Percentiles rank a stretch among this genome's conserved stretches.
These are phyloP conservation scores for Pollenia angustigena DNA, from an alignment of 2,888 invertebrate genomes.

Conservation along the genomic window DNA sequence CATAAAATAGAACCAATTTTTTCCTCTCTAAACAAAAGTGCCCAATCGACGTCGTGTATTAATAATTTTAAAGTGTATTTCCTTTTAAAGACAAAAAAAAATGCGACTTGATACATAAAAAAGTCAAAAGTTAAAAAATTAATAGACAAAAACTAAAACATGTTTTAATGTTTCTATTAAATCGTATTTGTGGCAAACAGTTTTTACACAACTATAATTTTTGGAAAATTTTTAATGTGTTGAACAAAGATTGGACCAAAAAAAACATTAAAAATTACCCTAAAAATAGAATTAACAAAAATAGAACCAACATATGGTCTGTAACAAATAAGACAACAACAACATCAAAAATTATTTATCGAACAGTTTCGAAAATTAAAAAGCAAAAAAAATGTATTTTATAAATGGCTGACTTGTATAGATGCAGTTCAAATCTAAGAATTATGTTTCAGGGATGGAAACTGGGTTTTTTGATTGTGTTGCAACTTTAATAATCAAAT, in stretches of 20 bases:
- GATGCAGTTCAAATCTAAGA: slow-evolving; percentile 32
- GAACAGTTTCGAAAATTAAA: slow-evolving; percentile 31
- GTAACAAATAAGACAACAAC: slow-evolving; percentile 9
- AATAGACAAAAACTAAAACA: not conserved
- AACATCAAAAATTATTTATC: slow-evolving; percentile 5
- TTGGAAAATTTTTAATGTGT: slow-evolving; percentile 15
- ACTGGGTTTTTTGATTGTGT: too few relatives aligned
- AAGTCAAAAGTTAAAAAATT: slow-evolving; percentile 6
- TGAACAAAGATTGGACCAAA: not conserved
- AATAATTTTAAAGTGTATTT: slow-evolving; percentile 21
- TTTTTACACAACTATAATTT: slow-evolving; percentile 18
- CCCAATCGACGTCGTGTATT: not conserved
- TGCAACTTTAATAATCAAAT: too few relatives aligned
- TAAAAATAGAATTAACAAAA: slow-evolving; percentile 42
- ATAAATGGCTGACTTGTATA: slow-evolving; percentile 23
- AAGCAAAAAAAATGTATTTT: slow-evolving; percentile 7
- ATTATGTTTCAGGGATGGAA: not conserved
- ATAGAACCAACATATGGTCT: slow-evolving; percentile 54
- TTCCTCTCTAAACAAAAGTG: too few relatives aligned
- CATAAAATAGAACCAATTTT: too few relatives aligned
- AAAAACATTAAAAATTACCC: slow-evolving; percentile 7
- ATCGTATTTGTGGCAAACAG: slow-evolving; percentile 5
- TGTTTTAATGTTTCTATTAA: slow-evolving; percentile 13
- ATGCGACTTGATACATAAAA: not conserved
- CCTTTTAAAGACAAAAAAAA: slow-evolving; percentile 21